These are phyloP conservation scores for Polia nebulosa DNA, from an alignment of 2,888 invertebrate species.

Conservation along the genomic window DNA sequence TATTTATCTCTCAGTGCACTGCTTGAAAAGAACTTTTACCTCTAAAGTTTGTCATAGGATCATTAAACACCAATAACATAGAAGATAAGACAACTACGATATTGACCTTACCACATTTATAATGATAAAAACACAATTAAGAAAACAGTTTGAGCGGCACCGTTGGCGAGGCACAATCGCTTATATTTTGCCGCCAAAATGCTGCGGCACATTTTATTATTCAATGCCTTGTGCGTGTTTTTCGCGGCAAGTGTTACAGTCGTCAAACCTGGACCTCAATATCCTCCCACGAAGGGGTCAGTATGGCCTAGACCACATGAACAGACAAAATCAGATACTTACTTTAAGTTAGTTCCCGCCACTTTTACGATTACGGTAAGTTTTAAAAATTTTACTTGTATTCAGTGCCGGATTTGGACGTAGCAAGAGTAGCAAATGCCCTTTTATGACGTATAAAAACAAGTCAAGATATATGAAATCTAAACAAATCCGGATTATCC, in stretches of 20 bases:
- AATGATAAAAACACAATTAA: conserved; percentile 25
- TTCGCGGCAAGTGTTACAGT: conserved; percentile 28
- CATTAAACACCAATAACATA: conserved; percentile 22
- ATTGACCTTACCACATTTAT: conserved; percentile 19
- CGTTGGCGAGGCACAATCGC: conserved; percentile 8
- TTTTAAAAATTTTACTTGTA: not conserved
- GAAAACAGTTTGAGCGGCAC: conserved; percentile 34
- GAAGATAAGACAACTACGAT: not conserved
- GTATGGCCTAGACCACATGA: conserved; percentile 35
- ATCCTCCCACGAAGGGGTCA: conserved; percentile 36
- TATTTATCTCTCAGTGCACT: not conserved
- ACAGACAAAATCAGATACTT: conserved; percentile 17
- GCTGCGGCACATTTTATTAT: conserved; percentile 23
- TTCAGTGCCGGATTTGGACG: too few relatives aligned
- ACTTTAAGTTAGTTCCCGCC: conserved; percentile 31
- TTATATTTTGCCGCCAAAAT: conserved; percentile 19
- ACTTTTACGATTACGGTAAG: conserved; percentile 46
- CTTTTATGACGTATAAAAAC: too few relatives aligned
- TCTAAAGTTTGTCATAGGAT: not conserved
- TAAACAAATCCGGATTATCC: too few relatives aligned
- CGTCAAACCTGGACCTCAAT: conserved; percentile 30
- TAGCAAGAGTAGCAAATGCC: too few relatives aligned
- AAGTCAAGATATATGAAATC: too few relatives aligned
- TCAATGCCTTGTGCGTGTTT: conserved; percentile 29
- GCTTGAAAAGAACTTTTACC: not conserved